These are phyloP conservation scores for Dione juno DNA, from an alignment of 2,888 invertebrate genomes.

Conservation along the genomic window DNA sequence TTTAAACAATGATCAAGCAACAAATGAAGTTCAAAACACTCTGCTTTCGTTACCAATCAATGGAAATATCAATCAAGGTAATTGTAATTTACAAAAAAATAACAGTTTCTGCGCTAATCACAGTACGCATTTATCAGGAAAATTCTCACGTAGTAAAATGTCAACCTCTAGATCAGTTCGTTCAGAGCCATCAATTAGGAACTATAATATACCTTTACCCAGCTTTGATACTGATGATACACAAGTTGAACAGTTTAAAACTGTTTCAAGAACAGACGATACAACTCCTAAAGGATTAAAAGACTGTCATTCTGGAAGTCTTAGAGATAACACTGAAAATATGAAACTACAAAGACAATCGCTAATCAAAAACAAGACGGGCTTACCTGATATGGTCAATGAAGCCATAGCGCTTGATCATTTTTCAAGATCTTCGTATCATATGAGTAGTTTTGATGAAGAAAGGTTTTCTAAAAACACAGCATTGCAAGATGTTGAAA, in stretches of 20 bases:
- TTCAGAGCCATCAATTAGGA: conserved; percentile 72
- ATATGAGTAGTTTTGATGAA: conserved; percentile 73
- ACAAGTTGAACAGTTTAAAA: conserved; percentile 60
- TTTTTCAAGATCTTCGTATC: conserved; percentile 69
- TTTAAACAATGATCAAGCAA: conserved; percentile 59
- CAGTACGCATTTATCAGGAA: conserved; percentile 55
- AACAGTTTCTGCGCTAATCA: conserved; percentile 68
- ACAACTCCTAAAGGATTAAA: conserved; percentile 64
- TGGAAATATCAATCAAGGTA: conserved; percentile 54
- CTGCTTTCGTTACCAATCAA: conserved; percentile 64
- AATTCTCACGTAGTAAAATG: conserved; percentile 59
- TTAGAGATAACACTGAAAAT: conserved; percentile 53
- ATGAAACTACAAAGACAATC: conserved; percentile 57
- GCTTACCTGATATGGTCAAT: conserved; percentile 86
- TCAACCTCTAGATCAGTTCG: conserved; percentile 69
- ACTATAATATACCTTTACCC: conserved; percentile 73
- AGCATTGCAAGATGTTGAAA: conserved; percentile 51
- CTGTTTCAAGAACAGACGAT: conserved; percentile 63
- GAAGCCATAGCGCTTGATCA: conserved; percentile 85
- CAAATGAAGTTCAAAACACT: conserved; percentile 57
- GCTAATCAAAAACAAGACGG: conserved; percentile 63
- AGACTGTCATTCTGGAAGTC: conserved; percentile 58
- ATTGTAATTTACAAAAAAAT: conserved; percentile 66
- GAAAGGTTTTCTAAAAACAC: conserved; percentile 67
- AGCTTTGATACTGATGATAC: conserved; percentile 61